Conservation (phyloP, 2,113 vertebrate genomes). For the Melanerpes formicivorus region DNA sequence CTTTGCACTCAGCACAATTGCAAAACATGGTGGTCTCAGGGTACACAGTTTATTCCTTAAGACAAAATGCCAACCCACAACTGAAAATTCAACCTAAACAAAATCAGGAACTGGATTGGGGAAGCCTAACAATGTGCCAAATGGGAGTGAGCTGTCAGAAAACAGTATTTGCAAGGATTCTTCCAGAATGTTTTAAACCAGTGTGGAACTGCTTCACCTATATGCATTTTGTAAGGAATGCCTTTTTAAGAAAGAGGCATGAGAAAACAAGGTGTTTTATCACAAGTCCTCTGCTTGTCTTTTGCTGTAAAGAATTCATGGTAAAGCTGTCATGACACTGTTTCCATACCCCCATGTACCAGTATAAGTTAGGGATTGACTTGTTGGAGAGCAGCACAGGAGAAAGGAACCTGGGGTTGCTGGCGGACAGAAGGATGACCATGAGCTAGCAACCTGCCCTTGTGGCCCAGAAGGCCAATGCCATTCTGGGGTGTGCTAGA, state of each 20-base stretch:
- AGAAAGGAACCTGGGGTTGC: too few species aligned
- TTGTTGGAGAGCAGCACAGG: too few species aligned
- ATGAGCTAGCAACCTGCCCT: too few species aligned
- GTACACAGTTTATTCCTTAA: accelerated
- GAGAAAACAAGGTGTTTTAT: not conserved
- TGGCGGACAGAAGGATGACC: too few species aligned
- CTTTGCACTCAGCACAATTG: not conserved
- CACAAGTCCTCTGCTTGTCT: not conserved
- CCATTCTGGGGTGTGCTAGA: too few species aligned
- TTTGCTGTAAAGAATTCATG: not conserved
- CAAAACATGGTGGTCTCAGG: not conserved
- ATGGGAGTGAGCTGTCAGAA: not conserved
- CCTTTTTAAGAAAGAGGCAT: not conserved
- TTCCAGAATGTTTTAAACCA: not conserved
- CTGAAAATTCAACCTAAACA: not conserved
- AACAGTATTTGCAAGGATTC: not conserved
- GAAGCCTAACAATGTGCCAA: not conserved
- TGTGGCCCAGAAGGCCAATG: too few species aligned
- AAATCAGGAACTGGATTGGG: accelerated
- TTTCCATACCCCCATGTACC: too few species aligned
- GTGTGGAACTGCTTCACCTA: not conserved
- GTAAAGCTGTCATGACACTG: not conserved
- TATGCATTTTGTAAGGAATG: not conserved
- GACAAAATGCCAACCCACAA: not conserved
- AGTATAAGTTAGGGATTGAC: too few species aligned